Base-by-base conservation (phyloP, 2,113 vertebrate species). In the Syngnathoides biaculeatus region DNA sequence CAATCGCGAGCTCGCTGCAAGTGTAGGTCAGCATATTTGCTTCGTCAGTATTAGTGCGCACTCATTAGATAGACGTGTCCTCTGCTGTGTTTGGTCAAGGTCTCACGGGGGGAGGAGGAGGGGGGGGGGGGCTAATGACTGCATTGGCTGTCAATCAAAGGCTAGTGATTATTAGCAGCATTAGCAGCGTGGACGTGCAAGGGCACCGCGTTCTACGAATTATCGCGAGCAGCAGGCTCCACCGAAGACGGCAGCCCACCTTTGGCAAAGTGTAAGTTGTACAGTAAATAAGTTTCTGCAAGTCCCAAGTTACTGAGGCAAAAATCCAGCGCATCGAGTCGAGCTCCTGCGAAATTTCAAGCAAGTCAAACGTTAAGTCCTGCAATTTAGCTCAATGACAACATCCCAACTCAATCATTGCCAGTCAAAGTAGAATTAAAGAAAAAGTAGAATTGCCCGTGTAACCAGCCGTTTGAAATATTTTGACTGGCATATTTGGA, bases 231-330 rank as follows among this genome's bases (percentile, higher is more conserved):
- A 22, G 72, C 67, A 65, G 64, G 65, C 72, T 8, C 38, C 82
- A 69, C 70, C 75, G 69, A 69, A 78, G 72, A 69, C 30, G 64
- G 8, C 26, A 2, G 59, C 12, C n/a, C 75, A 81, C 79, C 78
- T 65, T 62, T 68, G 0, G 60, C 72, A 56, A 35, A 3, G 6
- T 35, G 30, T 6, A 35, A 35, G 30, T 35, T 6, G 6, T 35
- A 35, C 30, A 35, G 30, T 35, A 35, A 35, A 35, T 35, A 35
- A 35, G 30, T 35, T 6, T 35, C n/a, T n/a, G n/a, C 30, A 35
- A 35, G 30, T 35, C 30, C 30, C 30, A 35, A 35, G 30, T 35
- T 35, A 35, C 30, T 35, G 30, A 35, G 40, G 40, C 40, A 12
- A 42, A 13, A 43, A 12, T 14, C 12, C 2, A 2, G 42, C 12